Conservation (phyloP, 2,888 invertebrate species). For the Ptilodon capucinus region DNA sequence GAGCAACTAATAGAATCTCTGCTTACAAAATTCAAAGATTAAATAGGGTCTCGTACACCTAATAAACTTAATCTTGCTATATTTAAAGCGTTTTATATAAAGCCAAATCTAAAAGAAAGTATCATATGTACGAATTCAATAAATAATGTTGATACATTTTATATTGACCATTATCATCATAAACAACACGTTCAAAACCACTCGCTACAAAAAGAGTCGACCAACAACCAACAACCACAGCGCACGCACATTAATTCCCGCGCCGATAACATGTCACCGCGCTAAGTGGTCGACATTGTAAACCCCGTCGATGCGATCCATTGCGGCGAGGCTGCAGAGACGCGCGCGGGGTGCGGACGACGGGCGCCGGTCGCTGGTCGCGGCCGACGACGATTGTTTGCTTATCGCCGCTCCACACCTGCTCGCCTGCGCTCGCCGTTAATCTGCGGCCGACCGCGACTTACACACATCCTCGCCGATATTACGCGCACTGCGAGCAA, state of each 20-base stretch:
- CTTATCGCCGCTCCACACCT: conserved; percentile 8
- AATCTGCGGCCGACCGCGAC: conserved; percentile 4
- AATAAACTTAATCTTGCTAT: too few species aligned
- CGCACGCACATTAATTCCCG: background rate
- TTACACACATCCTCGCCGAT: background rate
- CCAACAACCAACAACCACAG: background rate
- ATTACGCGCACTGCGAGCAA: background rate
- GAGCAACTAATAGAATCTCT: background rate
- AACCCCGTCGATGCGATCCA: background rate
- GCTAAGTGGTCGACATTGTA: conserved; percentile 1
- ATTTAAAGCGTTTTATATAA: too few species aligned
- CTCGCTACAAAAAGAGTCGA: background rate
- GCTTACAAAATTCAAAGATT: background rate
- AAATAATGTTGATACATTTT: too few species aligned
- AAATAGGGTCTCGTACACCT: too few species aligned
- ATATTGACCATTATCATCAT: too few species aligned
- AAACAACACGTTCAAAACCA: background rate
- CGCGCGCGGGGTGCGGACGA: background rate
- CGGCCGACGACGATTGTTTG: conserved; percentile 1
- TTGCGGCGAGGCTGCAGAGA: background rate
- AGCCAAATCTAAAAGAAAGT: too few species aligned
- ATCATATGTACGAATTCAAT: too few species aligned
- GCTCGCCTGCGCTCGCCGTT: conserved; percentile 3
- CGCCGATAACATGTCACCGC: background rate
- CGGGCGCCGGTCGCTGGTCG: too few species aligned